phyloP scores from a whole-genome alignment of 2,888 invertebrate species.

The Plebejus anna region DNA sequence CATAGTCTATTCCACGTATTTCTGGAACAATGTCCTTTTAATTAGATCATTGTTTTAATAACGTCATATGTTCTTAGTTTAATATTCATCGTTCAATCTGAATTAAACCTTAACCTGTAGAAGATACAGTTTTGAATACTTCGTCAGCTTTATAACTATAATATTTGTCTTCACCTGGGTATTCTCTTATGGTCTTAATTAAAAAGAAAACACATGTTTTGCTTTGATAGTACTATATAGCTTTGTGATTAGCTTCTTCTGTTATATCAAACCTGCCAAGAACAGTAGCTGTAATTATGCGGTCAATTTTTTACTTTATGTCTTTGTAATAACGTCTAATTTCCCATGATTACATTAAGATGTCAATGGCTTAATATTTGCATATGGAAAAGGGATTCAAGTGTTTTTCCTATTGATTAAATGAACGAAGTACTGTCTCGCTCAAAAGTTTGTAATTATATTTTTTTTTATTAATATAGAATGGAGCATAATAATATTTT shows the following conservation, averaged over 20 bases:
- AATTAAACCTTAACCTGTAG: background rate
- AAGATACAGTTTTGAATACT: slow-evolving; percentile 18
- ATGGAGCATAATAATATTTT: too few relatives aligned
- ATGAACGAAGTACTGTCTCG: slow-evolving; percentile 48
- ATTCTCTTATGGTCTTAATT: slow-evolving; percentile 26
- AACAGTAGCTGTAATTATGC: slow-evolving; percentile 31
- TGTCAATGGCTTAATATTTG: slow-evolving; percentile 64
- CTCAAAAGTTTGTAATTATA: slow-evolving; percentile 38
- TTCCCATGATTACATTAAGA: slow-evolving; percentile 34
- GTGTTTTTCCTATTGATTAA: slow-evolving; percentile 75
- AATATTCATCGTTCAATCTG: slow-evolving; percentile 26
- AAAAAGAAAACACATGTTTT: slow-evolving; percentile 29
- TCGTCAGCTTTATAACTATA: slow-evolving; percentile 5
- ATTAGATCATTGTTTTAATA: slow-evolving; percentile 31
- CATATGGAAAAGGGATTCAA: slow-evolving; percentile 69
- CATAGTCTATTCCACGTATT: slow-evolving; percentile 28
- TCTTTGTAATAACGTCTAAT: slow-evolving; percentile 12
- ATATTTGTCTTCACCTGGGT: slow-evolving; percentile 28
- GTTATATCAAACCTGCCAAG: slow-evolving; percentile 35
- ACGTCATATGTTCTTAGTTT: slow-evolving; percentile 35
- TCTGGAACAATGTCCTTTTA: slow-evolving; percentile 31
- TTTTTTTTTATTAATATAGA: slow-evolving; percentile 43
- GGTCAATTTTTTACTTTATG: slow-evolving; percentile 27
- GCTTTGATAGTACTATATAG: slow-evolving; percentile 22
- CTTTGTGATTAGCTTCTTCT: slow-evolving; percentile 34